Conservation (phyloP, 2,113 vertebrate species). For the Pterocles burchelli region DNA sequence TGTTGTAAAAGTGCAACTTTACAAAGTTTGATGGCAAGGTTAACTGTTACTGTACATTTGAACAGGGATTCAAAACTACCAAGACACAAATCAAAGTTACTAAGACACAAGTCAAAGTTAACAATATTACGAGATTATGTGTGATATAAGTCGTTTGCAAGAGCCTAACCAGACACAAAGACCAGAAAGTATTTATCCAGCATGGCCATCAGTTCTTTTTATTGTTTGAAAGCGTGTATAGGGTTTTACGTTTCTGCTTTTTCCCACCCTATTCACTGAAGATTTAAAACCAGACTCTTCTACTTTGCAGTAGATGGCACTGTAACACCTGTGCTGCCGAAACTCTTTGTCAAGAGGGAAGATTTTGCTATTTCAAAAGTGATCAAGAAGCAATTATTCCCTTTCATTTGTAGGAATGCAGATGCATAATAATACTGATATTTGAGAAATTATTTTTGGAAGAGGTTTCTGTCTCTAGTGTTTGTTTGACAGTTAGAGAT, state of each 20-base stretch:
- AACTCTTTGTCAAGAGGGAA: neutral
- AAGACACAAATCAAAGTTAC: too few species aligned
- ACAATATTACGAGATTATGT: too few species aligned
- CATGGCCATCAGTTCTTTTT: too few species aligned
- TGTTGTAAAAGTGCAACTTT: too few species aligned
- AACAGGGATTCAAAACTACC: too few species aligned
- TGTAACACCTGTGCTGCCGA: neutral
- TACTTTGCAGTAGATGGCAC: slow-evolving; percentile 29
- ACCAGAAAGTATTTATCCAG: too few species aligned
- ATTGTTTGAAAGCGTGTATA: too few species aligned
- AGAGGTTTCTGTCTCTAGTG: neutral
- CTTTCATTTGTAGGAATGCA: neutral
- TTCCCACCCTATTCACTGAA: neutral
- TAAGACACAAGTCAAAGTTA: too few species aligned
- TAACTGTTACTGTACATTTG: too few species aligned
- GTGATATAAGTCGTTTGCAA: too few species aligned
- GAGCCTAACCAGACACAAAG: too few species aligned
- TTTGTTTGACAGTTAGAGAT: neutral
- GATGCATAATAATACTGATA: neutral
- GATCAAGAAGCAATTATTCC: neutral
- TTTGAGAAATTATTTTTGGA: neutral
- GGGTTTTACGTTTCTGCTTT: neutral
- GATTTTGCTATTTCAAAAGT: neutral
- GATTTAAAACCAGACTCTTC: neutral
- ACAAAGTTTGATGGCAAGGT: too few species aligned